phyloP scores from a whole-genome alignment of 2,888 invertebrate genomes.

The Xanthorhoe designata region DNA sequence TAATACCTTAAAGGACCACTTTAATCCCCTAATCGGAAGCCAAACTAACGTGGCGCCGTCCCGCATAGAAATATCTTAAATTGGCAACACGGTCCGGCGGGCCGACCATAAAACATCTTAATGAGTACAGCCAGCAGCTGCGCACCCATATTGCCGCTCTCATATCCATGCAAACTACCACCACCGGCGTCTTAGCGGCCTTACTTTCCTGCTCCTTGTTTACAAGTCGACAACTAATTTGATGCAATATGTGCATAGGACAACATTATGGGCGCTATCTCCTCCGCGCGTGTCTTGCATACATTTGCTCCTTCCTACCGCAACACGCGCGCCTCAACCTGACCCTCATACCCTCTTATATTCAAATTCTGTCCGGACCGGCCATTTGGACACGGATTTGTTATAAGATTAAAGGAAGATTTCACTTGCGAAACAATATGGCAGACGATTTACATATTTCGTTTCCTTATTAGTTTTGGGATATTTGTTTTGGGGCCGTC shows the following conservation, averaged over 20 bases:
- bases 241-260: conserved; percentile 87
- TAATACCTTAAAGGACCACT: conserved; percentile 83
- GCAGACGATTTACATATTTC: conserved; percentile 85
- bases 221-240: conserved; percentile 86
- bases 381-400: conserved; percentile 86
- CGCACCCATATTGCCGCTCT: conserved; percentile 83
- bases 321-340: conserved; percentile 68
- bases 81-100: conserved; percentile 84
- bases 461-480: conserved; percentile 86
- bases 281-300: conserved; percentile 83
- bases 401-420: conserved; percentile 87
- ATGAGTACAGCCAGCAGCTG: conserved; percentile 85
- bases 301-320: conserved; percentile 77
- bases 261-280: conserved; percentile 83
- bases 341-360: conserved; percentile 81
- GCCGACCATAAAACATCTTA: conserved; percentile 86
- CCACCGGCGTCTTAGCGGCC: conserved; percentile 80
- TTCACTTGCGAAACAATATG: conserved; percentile 86
- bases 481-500: conserved; percentile 84
- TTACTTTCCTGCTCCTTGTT: conserved; percentile 82
- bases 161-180: conserved; percentile 86
- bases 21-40: conserved; percentile 85
- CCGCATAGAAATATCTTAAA: conserved; percentile 86
- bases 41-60: conserved; percentile 83
- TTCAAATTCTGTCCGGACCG: conserved; percentile 82